Evolutionary conservation across 2,113 vertebrate species (phyloP).

Genomic region (Hippocampus zosterae): DNA sequence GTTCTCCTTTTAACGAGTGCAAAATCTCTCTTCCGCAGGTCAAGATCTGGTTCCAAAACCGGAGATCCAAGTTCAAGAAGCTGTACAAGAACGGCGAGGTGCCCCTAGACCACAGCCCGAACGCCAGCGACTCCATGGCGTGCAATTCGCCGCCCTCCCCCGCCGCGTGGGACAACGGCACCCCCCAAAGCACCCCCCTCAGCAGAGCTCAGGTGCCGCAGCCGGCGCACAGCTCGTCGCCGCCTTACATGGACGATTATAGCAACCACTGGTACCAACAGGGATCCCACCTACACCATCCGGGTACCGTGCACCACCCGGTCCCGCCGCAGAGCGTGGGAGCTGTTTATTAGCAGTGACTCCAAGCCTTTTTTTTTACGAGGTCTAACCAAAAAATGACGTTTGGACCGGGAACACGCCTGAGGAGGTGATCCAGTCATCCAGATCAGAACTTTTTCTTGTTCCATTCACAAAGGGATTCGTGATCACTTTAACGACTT

Average conservation of each 20-base stretch:
- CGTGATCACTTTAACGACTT: conserved; percentile 60
- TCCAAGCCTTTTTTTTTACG: conserved; percentile 7
- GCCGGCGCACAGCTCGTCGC: conserved; percentile 84
- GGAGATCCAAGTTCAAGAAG: conserved; percentile 98
- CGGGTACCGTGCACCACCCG: conserved; percentile 83
- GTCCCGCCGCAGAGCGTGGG: conserved; percentile 84
- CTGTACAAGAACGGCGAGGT: conserved; percentile 97
- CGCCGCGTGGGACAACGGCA: conserved; percentile 85
- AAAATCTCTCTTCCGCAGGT: conserved; percentile 69
- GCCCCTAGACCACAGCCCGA: conserved; percentile 92
- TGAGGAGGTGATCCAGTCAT: conserved; percentile 15
- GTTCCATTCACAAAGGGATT: conserved; percentile 54
- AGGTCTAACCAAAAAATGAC: conserved; percentile 53
- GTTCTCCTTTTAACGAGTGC: background rate
- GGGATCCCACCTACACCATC: conserved; percentile 86
- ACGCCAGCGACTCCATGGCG: conserved; percentile 98
- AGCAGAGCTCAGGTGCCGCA: conserved; percentile 80
- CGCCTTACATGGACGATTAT: conserved; percentile 91
- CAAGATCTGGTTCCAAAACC: conserved; percentile 99
- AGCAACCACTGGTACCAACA: conserved; percentile 91
- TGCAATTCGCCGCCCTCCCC: conserved; percentile 94
- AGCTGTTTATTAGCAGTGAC: conserved; percentile 80
- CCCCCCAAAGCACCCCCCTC: conserved; percentile 78
- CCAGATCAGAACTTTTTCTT: conserved; percentile 30
- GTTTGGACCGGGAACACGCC: conserved; percentile 42